Evolutionary conservation across 2,113 vertebrate species (phyloP).

Genomic region (Macquaria ambigua): DNA sequence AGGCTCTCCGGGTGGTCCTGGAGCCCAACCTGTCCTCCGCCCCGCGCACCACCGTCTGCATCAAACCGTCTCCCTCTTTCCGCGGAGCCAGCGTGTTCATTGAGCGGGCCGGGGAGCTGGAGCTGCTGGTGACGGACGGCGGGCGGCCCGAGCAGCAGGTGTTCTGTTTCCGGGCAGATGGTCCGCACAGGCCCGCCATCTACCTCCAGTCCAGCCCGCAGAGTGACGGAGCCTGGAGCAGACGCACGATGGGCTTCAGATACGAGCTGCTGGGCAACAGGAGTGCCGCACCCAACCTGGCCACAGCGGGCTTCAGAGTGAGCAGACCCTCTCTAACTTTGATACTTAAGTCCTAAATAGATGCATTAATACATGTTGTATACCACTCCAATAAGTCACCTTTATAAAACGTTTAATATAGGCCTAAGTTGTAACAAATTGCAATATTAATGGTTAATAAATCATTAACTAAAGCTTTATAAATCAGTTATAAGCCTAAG

Average conservation of each 20-base stretch:
- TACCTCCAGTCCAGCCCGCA: slow-evolving; percentile 86
- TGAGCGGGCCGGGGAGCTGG: slow-evolving; percentile 79
- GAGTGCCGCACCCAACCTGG: slow-evolving; percentile 46
- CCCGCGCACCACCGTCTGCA: slow-evolving; percentile 76
- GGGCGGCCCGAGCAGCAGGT: slow-evolving; percentile 68
- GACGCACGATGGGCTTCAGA: slow-evolving; percentile 83
- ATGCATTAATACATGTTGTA: background rate
- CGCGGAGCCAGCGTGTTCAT: slow-evolving; percentile 83
- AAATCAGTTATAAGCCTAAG: background rate
- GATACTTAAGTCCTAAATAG: background rate
- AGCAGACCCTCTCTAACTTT: background rate
- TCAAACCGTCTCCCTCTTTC: slow-evolving; percentile 81
- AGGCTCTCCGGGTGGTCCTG: slow-evolving; percentile 83
- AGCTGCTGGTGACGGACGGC: slow-evolving; percentile 75
- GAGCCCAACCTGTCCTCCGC: slow-evolving; percentile 82
- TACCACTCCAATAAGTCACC: background rate
- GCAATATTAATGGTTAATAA: background rate
- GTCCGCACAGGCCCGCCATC: slow-evolving; percentile 71
- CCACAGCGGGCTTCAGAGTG: slow-evolving; percentile 72
- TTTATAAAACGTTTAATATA: too few relatives aligned
- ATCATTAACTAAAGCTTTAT: background rate
- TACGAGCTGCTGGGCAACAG: slow-evolving; percentile 84
- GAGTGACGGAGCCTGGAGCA: slow-evolving; percentile 70
- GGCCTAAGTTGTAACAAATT: background rate
- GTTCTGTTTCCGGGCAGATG: slow-evolving; percentile 82